phyloP scores from a whole-genome alignment of 2,113 vertebrate species.

The Clarias magur region DNA sequence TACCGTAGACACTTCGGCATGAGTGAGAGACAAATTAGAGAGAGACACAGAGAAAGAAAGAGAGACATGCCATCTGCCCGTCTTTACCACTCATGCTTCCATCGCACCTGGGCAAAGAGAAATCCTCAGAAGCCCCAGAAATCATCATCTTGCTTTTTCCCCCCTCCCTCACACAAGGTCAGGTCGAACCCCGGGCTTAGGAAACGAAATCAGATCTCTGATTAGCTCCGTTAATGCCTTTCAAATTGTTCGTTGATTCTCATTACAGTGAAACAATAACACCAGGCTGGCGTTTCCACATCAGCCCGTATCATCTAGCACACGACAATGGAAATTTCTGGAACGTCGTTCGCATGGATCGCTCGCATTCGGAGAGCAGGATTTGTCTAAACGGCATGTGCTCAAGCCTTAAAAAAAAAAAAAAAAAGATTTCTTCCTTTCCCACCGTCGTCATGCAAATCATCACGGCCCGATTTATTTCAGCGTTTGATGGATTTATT shows the following conservation, averaged over 20 bases:
- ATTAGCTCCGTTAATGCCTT: slow-evolving; percentile 14
- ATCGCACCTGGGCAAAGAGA: slow-evolving; percentile 62
- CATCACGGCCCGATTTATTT: slow-evolving; percentile 66
- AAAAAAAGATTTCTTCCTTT: too few relatives aligned
- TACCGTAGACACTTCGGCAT: slow-evolving; percentile 30
- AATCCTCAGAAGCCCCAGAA: slow-evolving; percentile 35
- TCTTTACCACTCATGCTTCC: slow-evolving; percentile 61
- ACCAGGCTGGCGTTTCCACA: slow-evolving; percentile 1
- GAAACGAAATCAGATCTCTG: slow-evolving; percentile 16
- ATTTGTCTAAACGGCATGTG: slow-evolving; percentile 49
- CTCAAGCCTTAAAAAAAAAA: neutral
- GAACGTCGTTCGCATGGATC: neutral
- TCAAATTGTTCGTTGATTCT: slow-evolving; percentile 26
- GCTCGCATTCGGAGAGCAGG: slow-evolving; percentile 52
- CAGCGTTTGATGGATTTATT: slow-evolving; percentile 72
- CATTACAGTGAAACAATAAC: slow-evolving; percentile 25
- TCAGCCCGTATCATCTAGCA: slow-evolving; percentile 7
- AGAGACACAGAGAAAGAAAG: slow-evolving; percentile 26
- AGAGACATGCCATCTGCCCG: slow-evolving; percentile 19
- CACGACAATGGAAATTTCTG: slow-evolving; percentile 43
- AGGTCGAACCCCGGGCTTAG: neutral
- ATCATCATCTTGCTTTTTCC: neutral
- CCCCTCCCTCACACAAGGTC: neutral
- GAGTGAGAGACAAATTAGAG: slow-evolving; percentile 38
- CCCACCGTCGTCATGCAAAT: slow-evolving; percentile 72